A percentile compares a stretch with the other conserved stretches of the same genome.
phyloP scores from a whole-genome alignment of 2,888 invertebrate species.

The Mylabris sibirica region DNA sequence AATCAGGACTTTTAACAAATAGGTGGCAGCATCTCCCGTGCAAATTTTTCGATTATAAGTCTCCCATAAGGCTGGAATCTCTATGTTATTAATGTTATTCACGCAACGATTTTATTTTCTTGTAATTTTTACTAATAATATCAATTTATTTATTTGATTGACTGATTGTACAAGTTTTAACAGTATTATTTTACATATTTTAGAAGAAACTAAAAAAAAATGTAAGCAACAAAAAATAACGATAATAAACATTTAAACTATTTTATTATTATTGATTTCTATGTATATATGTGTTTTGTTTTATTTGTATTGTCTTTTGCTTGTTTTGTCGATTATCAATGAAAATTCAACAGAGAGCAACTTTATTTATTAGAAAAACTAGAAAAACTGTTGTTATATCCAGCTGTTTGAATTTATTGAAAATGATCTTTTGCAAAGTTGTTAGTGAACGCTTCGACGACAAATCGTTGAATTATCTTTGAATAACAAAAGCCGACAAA shows the following conservation, averaged over 20 bases:
- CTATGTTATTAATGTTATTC: no score
- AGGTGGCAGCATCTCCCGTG: no score
- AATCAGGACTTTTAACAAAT: no score
- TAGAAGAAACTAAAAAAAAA: not conserved
- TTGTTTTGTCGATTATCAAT: not conserved
- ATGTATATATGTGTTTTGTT: not conserved
- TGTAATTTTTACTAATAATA: slow-evolving; percentile 6
- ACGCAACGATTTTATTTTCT: no score
- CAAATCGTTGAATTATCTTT: slow-evolving; percentile 50
- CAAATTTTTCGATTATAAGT: no score
- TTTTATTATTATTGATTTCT: slow-evolving; percentile 13
- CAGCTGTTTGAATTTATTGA: slow-evolving; percentile 42
- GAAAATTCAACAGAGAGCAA: not conserved
- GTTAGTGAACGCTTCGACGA: slow-evolving; percentile 45
- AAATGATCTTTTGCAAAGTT: slow-evolving; percentile 43
- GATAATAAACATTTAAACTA: not conserved
- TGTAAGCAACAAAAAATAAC: not conserved
- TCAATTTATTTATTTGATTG: slow-evolving; percentile 22
- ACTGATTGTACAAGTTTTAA: slow-evolving; percentile 24
- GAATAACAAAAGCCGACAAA: slow-evolving; percentile 48
- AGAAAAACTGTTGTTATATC: not conserved
- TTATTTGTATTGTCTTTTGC: not conserved
- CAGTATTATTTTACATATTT: slow-evolving; percentile 24
- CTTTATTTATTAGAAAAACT: not conserved
- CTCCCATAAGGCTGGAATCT: no score